phyloP scores from a whole-genome alignment of 2,797 vertebrate species.

The Thripadectes ignobilis region DNA sequence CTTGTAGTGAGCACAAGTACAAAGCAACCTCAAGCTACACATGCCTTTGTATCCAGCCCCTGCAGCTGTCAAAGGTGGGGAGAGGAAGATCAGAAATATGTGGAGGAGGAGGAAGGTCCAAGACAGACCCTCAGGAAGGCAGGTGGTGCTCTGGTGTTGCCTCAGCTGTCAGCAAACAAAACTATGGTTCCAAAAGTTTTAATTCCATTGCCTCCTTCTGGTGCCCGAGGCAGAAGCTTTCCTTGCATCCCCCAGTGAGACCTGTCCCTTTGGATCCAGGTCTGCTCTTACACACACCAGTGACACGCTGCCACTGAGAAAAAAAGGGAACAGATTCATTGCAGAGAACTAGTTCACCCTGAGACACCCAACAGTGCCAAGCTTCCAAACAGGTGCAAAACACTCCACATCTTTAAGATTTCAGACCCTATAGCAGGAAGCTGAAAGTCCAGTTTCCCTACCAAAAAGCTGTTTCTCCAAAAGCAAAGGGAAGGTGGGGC shows the following conservation, averaged over 20 bases:
- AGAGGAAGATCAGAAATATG: not conserved
- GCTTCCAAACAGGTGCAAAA: not conserved
- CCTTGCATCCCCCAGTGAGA: not conserved
- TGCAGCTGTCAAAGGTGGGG: not conserved
- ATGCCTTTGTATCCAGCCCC: not conserved
- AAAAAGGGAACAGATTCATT: not conserved
- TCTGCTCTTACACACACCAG: not conserved
- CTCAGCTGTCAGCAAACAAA: not conserved
- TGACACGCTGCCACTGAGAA: not conserved
- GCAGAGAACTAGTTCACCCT: not conserved
- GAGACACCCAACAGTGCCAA: not conserved
- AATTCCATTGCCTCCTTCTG: not conserved
- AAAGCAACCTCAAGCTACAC: not conserved
- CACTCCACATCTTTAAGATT: fast-evolving
- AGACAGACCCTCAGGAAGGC: not conserved
- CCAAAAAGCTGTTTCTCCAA: not conserved
- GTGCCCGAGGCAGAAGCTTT: not conserved
- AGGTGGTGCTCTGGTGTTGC: not conserved
- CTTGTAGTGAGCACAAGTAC: not conserved
- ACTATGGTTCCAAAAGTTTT: not conserved
- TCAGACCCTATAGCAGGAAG: not conserved
- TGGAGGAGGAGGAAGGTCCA: not conserved
- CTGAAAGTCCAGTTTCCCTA: not conserved
- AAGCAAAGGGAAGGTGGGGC: no score
- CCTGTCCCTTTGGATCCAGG: not conserved